These are phyloP conservation scores for Marmota monax DNA, from an alignment of 2,113 vertebrate genomes.

Conservation along the genomic window DNA sequence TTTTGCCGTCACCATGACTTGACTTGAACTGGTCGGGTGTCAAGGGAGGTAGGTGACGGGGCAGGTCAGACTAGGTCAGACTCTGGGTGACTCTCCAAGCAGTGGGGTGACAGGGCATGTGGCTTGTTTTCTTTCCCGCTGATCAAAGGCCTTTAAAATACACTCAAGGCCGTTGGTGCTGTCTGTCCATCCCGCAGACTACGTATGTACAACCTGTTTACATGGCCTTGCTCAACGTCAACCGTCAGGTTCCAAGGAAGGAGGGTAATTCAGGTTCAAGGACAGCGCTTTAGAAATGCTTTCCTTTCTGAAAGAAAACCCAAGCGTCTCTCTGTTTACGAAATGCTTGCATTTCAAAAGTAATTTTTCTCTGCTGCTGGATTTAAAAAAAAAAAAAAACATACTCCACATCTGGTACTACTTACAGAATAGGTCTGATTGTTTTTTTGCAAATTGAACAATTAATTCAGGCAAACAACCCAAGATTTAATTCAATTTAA, in stretches of 20 bases:
- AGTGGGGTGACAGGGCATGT: neutral
- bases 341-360: slow-evolving; percentile 48
- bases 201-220: neutral
- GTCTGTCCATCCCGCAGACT: neutral
- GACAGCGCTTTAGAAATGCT: slow-evolving; percentile 4
- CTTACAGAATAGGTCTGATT: slow-evolving; percentile 63
- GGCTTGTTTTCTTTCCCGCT: slow-evolving; percentile 11
- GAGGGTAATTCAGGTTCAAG: slow-evolving; percentile 52
- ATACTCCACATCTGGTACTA: slow-evolving; percentile 57
- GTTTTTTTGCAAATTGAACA: slow-evolving; percentile 31
- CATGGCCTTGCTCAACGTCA: neutral
- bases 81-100: neutral
- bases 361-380: slow-evolving; percentile 49
- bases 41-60: neutral
- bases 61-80: neutral
- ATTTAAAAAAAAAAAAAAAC: neutral
- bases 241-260: neutral
- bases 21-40: neutral
- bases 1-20: neutral
- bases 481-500: slow-evolving; percentile 68
- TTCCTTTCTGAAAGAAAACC: slow-evolving; percentile 44
- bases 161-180: neutral
- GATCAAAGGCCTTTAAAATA: slow-evolving; percentile 49
- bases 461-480: slow-evolving; percentile 73
- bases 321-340: neutral